These are phyloP conservation scores for Platalea minor DNA, from an alignment of 2,797 vertebrate genomes.

Conservation along the genomic window DNA sequence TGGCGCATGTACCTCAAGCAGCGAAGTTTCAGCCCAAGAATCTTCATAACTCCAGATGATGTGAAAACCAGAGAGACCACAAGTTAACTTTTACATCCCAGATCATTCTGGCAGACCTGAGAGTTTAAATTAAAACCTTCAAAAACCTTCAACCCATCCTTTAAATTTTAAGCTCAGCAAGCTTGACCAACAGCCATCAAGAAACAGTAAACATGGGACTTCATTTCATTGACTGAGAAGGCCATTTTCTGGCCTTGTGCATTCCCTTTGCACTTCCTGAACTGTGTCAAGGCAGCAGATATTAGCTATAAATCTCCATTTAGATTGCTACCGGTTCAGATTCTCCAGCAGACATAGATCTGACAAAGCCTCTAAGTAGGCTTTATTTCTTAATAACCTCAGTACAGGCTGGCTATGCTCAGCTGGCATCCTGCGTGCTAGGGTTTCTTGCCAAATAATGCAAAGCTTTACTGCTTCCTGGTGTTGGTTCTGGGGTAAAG, in stretches of 20 bases:
- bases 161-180: background rate
- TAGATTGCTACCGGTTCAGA: background rate
- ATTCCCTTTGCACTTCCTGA: background rate
- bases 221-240: background rate
- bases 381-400: background rate
- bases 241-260: background rate
- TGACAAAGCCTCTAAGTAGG: background rate
- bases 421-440: background rate
- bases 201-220: background rate
- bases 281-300: background rate
- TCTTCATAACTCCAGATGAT: background rate
- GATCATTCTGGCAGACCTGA: background rate
- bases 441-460: background rate
- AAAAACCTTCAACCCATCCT: background rate
- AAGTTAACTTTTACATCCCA: background rate
- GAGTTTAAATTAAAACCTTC: background rate
- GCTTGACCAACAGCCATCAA: background rate
- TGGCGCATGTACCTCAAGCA: background rate
- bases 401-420: background rate
- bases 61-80: background rate
- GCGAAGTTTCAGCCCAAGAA: background rate
- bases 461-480: background rate
- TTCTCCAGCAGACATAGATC: background rate
- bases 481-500: background rate
- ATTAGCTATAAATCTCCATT: background rate